These are phyloP conservation scores for Aratinga solstitialis DNA, from an alignment of 2,797 vertebrate genomes.

Conservation along the genomic window DNA sequence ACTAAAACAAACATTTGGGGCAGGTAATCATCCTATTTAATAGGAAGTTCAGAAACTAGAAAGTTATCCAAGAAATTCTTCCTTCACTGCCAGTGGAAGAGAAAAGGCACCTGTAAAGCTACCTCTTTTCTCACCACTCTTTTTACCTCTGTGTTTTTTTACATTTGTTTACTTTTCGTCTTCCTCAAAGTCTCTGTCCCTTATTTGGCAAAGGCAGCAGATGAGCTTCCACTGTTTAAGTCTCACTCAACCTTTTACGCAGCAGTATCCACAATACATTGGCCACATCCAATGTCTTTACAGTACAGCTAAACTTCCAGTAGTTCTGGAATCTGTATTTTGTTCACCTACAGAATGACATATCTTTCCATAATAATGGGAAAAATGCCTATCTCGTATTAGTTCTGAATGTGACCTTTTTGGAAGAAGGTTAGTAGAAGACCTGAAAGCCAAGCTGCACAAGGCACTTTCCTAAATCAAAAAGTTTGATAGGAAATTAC, in stretches of 20 bases:
- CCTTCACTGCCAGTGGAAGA: background rate
- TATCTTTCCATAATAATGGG: background rate
- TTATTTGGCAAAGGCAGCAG: background rate
- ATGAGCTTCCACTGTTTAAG: background rate
- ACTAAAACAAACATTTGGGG: background rate
- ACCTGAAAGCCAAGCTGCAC: background rate
- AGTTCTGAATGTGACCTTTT: background rate
- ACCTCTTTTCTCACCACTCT: rapidly evolving
- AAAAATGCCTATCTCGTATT: background rate
- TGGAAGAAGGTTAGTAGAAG: background rate
- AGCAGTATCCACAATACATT: background rate
- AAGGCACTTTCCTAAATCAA: background rate
- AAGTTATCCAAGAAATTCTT: background rate
- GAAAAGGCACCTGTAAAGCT: background rate
- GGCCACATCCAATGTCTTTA: background rate
- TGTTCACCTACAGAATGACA: background rate
- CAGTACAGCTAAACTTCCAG: background rate
- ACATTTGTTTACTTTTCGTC: background rate
- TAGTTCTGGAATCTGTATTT: background rate
- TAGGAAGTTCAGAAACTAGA: background rate
- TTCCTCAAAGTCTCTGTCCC: background rate
- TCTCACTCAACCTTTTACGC: background rate
- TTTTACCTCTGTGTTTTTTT: background rate
- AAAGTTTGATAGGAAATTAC: background rate
- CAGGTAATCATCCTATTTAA: background rate